Evolutionary conservation across 1,140 invertebrate species (phyloP).

Genomic region (Chironomus tepperi): DNA sequence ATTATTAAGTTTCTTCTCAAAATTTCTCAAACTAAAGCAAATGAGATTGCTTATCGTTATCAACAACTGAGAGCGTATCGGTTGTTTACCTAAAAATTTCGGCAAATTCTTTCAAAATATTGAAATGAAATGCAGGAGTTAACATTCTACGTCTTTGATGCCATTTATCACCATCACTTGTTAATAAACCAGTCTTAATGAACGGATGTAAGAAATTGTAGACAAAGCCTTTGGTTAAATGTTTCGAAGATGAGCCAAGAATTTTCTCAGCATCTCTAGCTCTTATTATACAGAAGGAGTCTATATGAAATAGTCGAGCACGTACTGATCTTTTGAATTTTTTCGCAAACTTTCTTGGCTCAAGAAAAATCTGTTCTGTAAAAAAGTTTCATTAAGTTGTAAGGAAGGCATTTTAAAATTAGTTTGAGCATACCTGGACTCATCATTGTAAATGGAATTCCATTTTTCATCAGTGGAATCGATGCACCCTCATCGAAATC

Average conservation of each 20-base stretch:
- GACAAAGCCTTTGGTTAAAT: slow-evolving; percentile 33
- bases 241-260: slow-evolving; percentile 30
- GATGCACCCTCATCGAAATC: not conserved
- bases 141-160: slow-evolving; percentile 65
- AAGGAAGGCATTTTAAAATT: too few relatives aligned
- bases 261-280: slow-evolving; percentile 28
- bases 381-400: too few relatives aligned
- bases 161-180: slow-evolving; percentile 67
- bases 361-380: not conserved
- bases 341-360: not conserved
- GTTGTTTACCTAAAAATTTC: not conserved
- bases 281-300: slow-evolving; percentile 32
- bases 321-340: slow-evolving; percentile 26
- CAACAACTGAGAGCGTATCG: too few relatives aligned
- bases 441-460: not conserved
- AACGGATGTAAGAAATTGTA: slow-evolving; percentile 52
- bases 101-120: slow-evolving; percentile 67
- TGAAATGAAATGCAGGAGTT: slow-evolving; percentile 88
- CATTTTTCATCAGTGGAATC: not conserved
- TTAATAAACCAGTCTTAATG: slow-evolving; percentile 58
- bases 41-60: too few relatives aligned
- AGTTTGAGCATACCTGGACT: not conserved
- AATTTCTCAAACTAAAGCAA: too few relatives aligned
- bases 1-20: too few relatives aligned
- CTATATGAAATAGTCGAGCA: slow-evolving; percentile 29